Percentiles rank a stretch among this genome's conserved stretches.
These are phyloP conservation scores for Aphelenchoides besseyi DNA, from an alignment of 1,140 invertebrate species.

Conservation along the genomic window DNA sequence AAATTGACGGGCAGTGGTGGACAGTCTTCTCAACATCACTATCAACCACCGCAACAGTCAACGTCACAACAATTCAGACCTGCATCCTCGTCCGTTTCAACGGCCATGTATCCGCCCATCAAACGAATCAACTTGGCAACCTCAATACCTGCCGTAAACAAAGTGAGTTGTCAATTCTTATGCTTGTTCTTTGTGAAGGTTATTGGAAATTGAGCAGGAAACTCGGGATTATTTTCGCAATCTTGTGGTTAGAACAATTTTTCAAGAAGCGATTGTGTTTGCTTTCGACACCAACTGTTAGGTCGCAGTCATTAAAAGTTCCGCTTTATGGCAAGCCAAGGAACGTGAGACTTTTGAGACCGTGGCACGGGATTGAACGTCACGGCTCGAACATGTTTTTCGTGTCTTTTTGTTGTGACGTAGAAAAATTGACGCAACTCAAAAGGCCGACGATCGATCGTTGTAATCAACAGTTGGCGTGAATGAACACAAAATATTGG, in stretches of 20 bases:
- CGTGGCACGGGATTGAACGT: too few species aligned
- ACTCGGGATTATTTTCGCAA: neutral
- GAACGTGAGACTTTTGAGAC: too few species aligned
- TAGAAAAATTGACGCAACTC: slow-evolving; percentile 2
- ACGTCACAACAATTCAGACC: too few species aligned
- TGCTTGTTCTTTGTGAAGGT: too few species aligned
- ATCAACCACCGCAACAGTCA: neutral
- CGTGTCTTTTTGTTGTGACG: neutral
- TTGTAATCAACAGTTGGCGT: neutral
- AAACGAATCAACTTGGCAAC: neutral
- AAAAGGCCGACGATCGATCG: neutral
- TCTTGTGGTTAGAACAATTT: too few species aligned
- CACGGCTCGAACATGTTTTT: neutral
- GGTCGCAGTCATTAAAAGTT: neutral
- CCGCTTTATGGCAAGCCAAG: neutral
- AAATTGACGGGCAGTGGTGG: neutral
- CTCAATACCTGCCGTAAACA: neutral
- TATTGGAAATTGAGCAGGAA: neutral
- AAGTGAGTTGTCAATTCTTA: neutral
- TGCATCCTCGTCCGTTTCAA: slow-evolving; percentile 43
- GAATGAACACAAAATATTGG: neutral
- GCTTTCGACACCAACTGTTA: neutral
- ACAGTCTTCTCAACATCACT: neutral
- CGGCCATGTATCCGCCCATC: slow-evolving; percentile 52
- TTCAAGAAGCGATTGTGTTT: neutral